Base-by-base conservation (phyloP, 2,113 vertebrate genomes). In the Anhinga rufa region DNA sequence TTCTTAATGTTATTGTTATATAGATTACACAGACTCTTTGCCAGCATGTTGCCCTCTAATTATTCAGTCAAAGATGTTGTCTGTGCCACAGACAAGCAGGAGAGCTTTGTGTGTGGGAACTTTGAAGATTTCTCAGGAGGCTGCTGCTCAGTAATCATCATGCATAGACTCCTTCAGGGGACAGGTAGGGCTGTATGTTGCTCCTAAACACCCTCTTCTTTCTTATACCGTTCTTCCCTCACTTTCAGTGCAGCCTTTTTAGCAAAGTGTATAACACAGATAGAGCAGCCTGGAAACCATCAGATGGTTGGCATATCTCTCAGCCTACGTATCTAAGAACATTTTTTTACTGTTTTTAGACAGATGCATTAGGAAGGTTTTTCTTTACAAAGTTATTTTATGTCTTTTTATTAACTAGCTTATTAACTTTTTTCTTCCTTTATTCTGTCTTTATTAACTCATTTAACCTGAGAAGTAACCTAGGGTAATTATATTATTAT, bases 1-100 rank as follows among this genome's bases (percentile, higher is more conserved):
- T 95, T 69, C 76, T 93, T 96, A 88, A 83, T 94, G 84, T 96
- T 98, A 96, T 96, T 97, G 96, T 97, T 96, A 87, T 93, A 87
- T 95, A 96, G 94, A 98, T 98, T 96, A 95, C 92, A 95, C 75
- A 93, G 95, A 68, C 74, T 93, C 62, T 68, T 80, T 92, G 89
- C 81, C 95, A 95, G 93, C 78, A 20, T 76, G 91, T 86, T 95
- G 91, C 66, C 75, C 88, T 62, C 80, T 96, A 96, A 97, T 97
- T 95, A 97, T 88, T 49, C 60, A 86, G 24, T 80, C 86, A 82
- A 84, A 78, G 69, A 55, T 72, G 84, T 83, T 93, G 89, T 76
- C 22, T 36, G 25, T 91, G 71, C 85, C 40, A 65, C 48, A 86
- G 72, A 92, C 11, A 66, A 60, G 6, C 46, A 69, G 70, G 51